Evolutionary conservation across 2,113 vertebrate genomes (phyloP), one percentile per base, ranked within the genome.

Genomic region (Daubentonia madagascariensis): DNA sequence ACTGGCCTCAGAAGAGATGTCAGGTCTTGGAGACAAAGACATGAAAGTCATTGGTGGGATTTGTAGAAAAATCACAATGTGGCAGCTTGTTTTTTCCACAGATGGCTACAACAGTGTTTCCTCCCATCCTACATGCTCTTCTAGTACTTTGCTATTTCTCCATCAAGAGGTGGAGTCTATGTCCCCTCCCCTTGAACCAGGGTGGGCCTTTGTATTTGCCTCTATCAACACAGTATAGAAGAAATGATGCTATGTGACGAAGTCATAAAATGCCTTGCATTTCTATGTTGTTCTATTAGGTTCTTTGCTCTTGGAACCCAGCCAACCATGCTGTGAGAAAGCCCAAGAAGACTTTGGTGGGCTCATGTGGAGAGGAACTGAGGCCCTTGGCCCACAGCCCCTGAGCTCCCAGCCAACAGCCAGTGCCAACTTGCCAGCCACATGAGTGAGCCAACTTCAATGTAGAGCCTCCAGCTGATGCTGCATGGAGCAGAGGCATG

Each of bases 401-500:
- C 45, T 3, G 13, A 17, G 28, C 20, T 57, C 28, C 40, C 28
- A 48, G 45, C 32, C 61, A 13, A 80, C 1, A 81, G 93, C 25
- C 54, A 37, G 10, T 35, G 5, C 7, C 7, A 14, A 23, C n/a
- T 32, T 48, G 70, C 65, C 43, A 43, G 50, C 14, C 32, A 22
- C 3, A 8, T 22, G n/a, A 32, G 11, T 30, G 9, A 30, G 59
- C 37, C 35, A 13, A 57, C 25, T 40, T 72, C 59, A 23, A 7
- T 0, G 2, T 2, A 37, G 20, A 50, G 37, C 61, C 54, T 52
- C 10, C 37, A 16, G 45, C 45, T 65, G 32, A 9, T n/a, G 35
- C 22, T 2, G 3, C 18, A 0, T 0, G 4, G 48, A 48, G 25
- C 37, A 12, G 17, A 79, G 32, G 52, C 10, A 2, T 2, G 43